Evolutionary conservation across 2,888 invertebrate genomes (phyloP).

Genomic region (Hofmannophila pseudospretella): DNA sequence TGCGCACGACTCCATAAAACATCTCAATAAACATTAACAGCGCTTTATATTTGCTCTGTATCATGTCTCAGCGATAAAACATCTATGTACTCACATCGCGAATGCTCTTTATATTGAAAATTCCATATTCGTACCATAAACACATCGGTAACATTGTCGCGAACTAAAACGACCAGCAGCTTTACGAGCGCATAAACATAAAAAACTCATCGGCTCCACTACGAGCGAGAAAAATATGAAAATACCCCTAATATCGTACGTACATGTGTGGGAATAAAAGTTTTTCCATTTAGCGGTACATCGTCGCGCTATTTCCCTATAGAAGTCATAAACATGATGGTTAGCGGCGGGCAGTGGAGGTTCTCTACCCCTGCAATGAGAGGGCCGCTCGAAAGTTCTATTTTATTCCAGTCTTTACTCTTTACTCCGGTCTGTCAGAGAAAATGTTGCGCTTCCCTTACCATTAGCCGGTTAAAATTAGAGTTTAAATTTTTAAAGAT

Average conservation of each 20-base stretch:
- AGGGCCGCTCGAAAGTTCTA: slow-evolving; percentile 37
- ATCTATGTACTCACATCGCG: slow-evolving; percentile 20
- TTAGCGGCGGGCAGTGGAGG: slow-evolving; percentile 30
- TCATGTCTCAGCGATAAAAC: slow-evolving; percentile 41
- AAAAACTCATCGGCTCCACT: slow-evolving; percentile 62
- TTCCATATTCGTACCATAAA: slow-evolving; percentile 57
- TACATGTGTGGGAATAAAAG: slow-evolving; percentile 64
- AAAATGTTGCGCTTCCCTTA: slow-evolving; percentile 51
- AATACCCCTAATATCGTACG: slow-evolving; percentile 57
- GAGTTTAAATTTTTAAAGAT: slow-evolving; percentile 49
- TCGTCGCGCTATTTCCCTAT: slow-evolving; percentile 69
- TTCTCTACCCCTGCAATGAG: slow-evolving; percentile 17
- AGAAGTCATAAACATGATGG: slow-evolving; percentile 71
- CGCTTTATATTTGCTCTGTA: slow-evolving; percentile 16
- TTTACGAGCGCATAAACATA: slow-evolving; percentile 72
- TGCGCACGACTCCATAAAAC: neutral
- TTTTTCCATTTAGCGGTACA: slow-evolving; percentile 68
- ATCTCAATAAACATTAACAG: neutral
- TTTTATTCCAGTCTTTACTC: slow-evolving; percentile 45
- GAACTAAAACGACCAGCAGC: slow-evolving; percentile 56
- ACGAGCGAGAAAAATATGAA: slow-evolving; percentile 59
- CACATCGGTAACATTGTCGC: slow-evolving; percentile 62
- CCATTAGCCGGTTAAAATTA: slow-evolving; percentile 55
- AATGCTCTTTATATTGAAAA: slow-evolving; percentile 50
- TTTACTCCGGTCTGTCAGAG: slow-evolving; percentile 27